Evolutionary conservation across 2,797 vertebrate species (phyloP).

Genomic region (Darevskia nairensis): DNA sequence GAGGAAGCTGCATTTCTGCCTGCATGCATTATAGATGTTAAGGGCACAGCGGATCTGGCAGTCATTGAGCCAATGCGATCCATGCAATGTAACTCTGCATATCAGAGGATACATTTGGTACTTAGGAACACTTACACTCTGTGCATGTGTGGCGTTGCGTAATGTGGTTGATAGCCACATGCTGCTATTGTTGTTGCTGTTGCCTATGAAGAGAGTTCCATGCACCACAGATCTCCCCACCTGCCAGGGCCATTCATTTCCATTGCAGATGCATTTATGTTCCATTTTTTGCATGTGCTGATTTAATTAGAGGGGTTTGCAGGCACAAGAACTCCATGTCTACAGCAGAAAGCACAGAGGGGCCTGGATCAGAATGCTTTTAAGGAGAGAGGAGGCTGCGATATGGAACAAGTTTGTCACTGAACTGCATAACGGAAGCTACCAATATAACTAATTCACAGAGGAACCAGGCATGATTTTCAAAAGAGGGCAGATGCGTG

Average conservation of each 20-base stretch:
- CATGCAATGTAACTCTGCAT: neutral
- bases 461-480: neutral
- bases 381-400: neutral
- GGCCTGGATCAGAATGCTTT: neutral
- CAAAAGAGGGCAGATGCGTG: slow-evolving; percentile 3
- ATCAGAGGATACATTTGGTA: neutral
- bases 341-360: neutral
- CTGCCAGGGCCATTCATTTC: neutral
- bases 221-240: neutral
- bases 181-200: too few relatives aligned
- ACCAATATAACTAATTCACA: slow-evolving; percentile 22
- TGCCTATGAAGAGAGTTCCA: neutral
- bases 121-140: too few relatives aligned
- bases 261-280: neutral
- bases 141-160: neutral
- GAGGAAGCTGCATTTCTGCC: neutral
- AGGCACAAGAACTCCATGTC: neutral
- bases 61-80: neutral
- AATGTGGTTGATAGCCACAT: neutral
- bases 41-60: neutral
- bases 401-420: slow-evolving; percentile 5
- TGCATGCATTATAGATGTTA: neutral
- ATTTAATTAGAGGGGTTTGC: neutral
- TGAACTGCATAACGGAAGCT: neutral
- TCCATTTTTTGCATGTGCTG: neutral